Evolutionary conservation across 2,113 vertebrate species (phyloP), one percentile per base, ranked within the genome.

Genomic region (Corvus moneduloides): DNA sequence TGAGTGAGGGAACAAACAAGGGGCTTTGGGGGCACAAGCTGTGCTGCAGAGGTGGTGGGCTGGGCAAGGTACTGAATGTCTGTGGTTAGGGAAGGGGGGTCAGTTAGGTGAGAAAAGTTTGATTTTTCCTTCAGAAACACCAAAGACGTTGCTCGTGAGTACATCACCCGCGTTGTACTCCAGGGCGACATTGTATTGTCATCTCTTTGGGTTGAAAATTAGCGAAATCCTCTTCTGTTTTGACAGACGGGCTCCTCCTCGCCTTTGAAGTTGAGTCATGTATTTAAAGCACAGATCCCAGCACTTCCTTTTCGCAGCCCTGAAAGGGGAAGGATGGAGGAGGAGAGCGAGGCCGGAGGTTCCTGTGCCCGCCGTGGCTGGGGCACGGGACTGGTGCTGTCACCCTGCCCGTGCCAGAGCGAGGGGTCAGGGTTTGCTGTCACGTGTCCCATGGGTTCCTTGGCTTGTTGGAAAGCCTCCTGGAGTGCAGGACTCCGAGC

Each of bases 141-240:
- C 4, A 0, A 0, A n/a, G n/a, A 28, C 6, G 0, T 16, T 49
- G 49, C 71, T 82, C 3, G 0, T 13, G 83, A 83, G 84, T 44
- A 9, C 44, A 18, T 44, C 44, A 44, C 26, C 49, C 0, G 0
- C 0, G 4, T 51, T 28, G 75, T 73, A 5, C 79, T 90, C 89
- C 41, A 1, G 18, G 78, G 27, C 0, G 55, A 71, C 32, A 3
- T 1, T 2, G 56, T 39, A 23, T 71, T 89, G 89, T 93, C 91
- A 39, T 55, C 69, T 89, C 12, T 0, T 73, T 73, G 20, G 87
- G 89, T 76, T 94, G 90, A 66, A 91, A 97, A 94, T 97, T 39
- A 95, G 95, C 33, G 30, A 97, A 97, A 96, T 93, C 84, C 76
- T 89, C 80, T 87, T 96, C 66, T 98, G 96, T 97, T 98, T 97